Base-by-base conservation (phyloP, 2,888 invertebrate species). In the Cyclophora albipunctata region DNA sequence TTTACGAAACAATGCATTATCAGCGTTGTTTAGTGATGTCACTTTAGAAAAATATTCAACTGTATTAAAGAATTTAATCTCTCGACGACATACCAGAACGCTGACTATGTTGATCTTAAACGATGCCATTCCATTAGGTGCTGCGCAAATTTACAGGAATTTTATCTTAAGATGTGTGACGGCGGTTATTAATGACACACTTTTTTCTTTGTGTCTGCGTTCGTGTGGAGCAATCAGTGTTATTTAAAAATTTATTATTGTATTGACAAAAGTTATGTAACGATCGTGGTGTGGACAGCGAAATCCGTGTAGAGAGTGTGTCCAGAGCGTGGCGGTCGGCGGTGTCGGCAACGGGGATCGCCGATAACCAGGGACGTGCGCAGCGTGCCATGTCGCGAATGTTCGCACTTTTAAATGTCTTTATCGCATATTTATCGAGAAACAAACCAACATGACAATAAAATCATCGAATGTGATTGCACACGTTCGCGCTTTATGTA, bases 381-480 rank as follows among this genome's bases (percentile, higher is more conserved):
- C 56, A 52, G 51, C 54, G 54, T 53, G 57, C 59, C 55, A 46
- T 58, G 57, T 57, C 54, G 59, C 53, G 55, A 64, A 60, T 53
- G 57, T 54, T 52, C 58, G 57, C 60, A 62, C 52, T 60, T 58
- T 62, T 68, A 64, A 72, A 78, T 69, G 69, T 73, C 76, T 76
- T 76, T 73, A 78, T 81, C 73, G 62, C 69, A 68, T 67, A 73
- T 73, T 76, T 73, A 78, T 81, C 73, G 64, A 65, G 57, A 67
- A 66, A 72, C 66, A 66, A 67, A 71, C 64, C 54, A 60, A 62
- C 66, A 71, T 67, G 66, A 71, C 65, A 71, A 73, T 73, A 73
- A 73, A 73, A 69, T 64, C 62, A 63, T 67, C 60, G 62, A 63
- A 63, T 63, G 59, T 59, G 63, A 65, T 69, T 66, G 59, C 58